Evolutionary conservation across 2,113 vertebrate genomes (phyloP).

Genomic region (Cisticola juncidis): DNA sequence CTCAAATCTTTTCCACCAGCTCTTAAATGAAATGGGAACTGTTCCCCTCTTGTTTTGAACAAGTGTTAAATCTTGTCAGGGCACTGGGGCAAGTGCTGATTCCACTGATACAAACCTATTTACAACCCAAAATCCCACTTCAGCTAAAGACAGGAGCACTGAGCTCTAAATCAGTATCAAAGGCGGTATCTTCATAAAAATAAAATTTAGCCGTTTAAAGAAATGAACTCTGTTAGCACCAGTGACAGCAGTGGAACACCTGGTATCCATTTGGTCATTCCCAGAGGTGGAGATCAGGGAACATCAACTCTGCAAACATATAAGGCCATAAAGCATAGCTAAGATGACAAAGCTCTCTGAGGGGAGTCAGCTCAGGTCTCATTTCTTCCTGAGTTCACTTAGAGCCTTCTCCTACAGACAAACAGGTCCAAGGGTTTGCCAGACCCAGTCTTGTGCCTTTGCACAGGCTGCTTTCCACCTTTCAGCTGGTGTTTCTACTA

Average conservation of each 20-base stretch:
- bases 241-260: not conserved
- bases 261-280: conserved; percentile 9
- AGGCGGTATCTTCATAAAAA: not conserved
- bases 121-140: not conserved
- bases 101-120: not conserved
- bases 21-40: not conserved
- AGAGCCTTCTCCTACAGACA: not conserved
- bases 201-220: not conserved
- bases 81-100: not conserved
- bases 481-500: not conserved
- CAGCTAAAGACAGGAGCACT: not conserved
- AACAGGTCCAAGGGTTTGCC: not conserved
- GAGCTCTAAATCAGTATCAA: not conserved
- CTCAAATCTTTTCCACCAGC: not conserved
- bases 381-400: not conserved
- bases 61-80: not conserved
- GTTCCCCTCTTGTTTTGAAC: not conserved
- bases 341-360: not conserved
- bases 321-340: not conserved
- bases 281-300: not conserved
- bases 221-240: not conserved
- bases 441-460: not conserved
- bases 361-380: not conserved
- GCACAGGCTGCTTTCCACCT: not conserved
- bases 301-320: not conserved